Conservation (phyloP, 2,888 invertebrate genomes). For the Clanis bilineata region DNA sequence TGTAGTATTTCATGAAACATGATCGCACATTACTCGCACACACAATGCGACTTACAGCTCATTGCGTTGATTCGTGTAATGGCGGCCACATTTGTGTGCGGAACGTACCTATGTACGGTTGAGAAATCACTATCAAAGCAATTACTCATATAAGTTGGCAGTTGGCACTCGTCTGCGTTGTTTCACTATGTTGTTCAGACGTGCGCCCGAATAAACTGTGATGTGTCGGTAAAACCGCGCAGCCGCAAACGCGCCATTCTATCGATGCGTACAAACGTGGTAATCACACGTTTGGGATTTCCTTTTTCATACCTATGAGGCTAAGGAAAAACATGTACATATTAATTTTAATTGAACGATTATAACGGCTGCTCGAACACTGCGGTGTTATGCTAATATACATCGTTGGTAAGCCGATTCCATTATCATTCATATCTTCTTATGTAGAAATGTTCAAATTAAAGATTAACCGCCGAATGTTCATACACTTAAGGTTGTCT, state of each 20-base stretch:
- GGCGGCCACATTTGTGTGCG: conserved; percentile 3
- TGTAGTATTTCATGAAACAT: not conserved
- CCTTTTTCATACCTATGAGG: not conserved
- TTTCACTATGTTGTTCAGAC: conserved; percentile 19
- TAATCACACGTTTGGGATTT: not conserved
- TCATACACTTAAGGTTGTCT: too few species aligned
- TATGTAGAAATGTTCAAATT: not conserved
- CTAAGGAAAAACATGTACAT: not conserved
- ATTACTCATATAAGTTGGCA: conserved; percentile 17
- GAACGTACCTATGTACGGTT: conserved; percentile 6
- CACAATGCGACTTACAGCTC: conserved; percentile 10
- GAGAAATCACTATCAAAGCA: conserved; percentile 11
- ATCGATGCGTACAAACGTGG: not conserved
- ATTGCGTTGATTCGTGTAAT: conserved; percentile 12
- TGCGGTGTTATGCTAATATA: conserved; percentile 15
- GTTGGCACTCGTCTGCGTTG: conserved; percentile 13
- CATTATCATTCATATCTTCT: not conserved
- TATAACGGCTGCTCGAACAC: conserved; percentile 30
- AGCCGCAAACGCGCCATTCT: conserved; percentile 17
- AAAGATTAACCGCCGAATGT: too few species aligned
- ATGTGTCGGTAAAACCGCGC: conserved; percentile 22
- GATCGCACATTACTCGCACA: not conserved
- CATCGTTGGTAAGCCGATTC: not conserved
- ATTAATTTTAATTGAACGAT: conserved; percentile 45
- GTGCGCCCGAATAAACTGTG: conserved; percentile 30